These are phyloP conservation scores for Guaruba guarouba DNA, from an alignment of 2,113 vertebrate genomes.

Conservation along the genomic window DNA sequence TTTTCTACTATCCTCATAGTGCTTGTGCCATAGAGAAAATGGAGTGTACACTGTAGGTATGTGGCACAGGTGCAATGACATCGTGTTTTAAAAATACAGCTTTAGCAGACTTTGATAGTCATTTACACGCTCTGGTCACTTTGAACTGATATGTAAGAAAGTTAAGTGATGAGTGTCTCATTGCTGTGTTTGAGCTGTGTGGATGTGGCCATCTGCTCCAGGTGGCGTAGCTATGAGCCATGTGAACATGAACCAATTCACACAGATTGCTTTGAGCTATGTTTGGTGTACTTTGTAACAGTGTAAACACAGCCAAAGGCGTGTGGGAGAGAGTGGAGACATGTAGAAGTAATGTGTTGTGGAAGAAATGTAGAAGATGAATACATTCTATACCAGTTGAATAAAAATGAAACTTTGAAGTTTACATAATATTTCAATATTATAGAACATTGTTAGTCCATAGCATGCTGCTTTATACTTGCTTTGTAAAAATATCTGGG, in stretches of 20 bases:
- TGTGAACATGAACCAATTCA: accelerated
- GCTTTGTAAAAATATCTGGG: not conserved
- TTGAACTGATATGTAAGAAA: not conserved
- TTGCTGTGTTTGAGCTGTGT: not conserved
- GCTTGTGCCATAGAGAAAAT: not conserved
- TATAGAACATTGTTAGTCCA: not conserved
- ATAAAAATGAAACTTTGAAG: not conserved
- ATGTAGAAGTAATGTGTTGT: not conserved
- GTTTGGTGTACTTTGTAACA: not conserved
- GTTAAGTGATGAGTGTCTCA: not conserved
- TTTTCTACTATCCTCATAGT: not conserved
- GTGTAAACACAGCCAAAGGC: not conserved
- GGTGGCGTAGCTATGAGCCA: not conserved
- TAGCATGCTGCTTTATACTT: not conserved
- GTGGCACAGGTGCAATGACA: accelerated
- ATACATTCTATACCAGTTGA: not conserved
- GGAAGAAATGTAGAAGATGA: not conserved
- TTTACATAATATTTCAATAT: not conserved
- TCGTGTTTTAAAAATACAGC: not conserved
- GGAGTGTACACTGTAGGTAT: not conserved
- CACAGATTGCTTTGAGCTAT: not conserved
- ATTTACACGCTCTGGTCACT: not conserved
- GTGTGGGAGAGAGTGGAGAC: accelerated
- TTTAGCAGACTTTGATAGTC: not conserved
- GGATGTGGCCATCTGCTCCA: not conserved